Evolutionary conservation across 2,888 invertebrate species (phyloP).

Genomic region (Vanessa cardui): DNA sequence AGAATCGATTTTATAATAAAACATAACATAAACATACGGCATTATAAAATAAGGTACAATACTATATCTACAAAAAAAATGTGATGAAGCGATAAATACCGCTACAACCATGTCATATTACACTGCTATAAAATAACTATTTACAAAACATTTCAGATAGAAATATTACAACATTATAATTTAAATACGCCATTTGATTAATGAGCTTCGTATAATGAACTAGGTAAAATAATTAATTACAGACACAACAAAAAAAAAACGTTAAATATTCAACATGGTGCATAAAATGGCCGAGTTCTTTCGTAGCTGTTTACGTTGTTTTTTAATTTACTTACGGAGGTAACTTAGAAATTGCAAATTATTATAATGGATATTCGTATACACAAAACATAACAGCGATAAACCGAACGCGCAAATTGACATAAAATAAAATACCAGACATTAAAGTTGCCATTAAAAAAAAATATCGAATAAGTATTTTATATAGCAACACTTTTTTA

Average conservation of each 20-base stretch:
- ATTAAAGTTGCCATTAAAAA: too few species aligned
- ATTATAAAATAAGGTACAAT: constrained; percentile 14
- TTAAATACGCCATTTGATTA: constrained; percentile 28
- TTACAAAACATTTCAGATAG: constrained; percentile 27
- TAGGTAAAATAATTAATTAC: neutral
- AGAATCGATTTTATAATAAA: constrained; percentile 45
- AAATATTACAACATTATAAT: constrained; percentile 34
- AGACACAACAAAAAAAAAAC: neutral
- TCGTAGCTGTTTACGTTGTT: too few species aligned
- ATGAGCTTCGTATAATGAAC: constrained; percentile 30
- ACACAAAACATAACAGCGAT: too few species aligned
- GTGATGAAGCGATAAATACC: constrained; percentile 22
- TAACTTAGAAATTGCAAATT: too few species aligned
- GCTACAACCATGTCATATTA: constrained; percentile 31
- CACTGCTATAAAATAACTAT: constrained; percentile 35
- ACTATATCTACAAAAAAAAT: constrained; percentile 19
- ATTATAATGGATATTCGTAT: too few species aligned
- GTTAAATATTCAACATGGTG: neutral
- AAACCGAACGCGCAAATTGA: too few species aligned
- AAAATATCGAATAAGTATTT: too few species aligned
- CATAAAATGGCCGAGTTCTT: neutral
- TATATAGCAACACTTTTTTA: too few species aligned
- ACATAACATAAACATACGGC: constrained; percentile 15
- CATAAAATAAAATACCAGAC: too few species aligned
- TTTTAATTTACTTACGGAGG: too few species aligned